Base-by-base conservation (phyloP, 2,888 invertebrate species). In the Clistopyga incitator region DNA sequence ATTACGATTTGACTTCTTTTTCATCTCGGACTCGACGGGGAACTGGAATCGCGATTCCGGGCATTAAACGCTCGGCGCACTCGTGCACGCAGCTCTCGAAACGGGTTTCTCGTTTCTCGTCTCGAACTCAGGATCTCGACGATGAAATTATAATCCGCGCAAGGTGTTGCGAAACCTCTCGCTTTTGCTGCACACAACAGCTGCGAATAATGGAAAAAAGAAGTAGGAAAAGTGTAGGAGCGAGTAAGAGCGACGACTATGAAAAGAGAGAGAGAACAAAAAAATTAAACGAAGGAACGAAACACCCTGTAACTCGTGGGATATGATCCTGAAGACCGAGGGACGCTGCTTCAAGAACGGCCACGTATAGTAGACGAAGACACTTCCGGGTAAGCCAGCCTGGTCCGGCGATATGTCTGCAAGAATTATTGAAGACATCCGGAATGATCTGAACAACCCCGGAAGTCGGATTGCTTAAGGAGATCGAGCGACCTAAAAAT, bases 81-180 rank as follows among this genome's bases (percentile, higher is more conserved):
- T 59, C 72, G 72, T 54, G 72, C 47, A 54, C 72, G 15, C 71
- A 45, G 72, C 59, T 59, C 65, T 77, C 59, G 68, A 70, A 78
- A 78, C 77, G 68, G 68, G 77, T 78, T 78, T 78, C 77, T 78
- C 68, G 59, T 61, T 78, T 78, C 77, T 78, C 59, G 68, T 78
- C 77, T 78, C 56, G 68, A 59, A 61, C 67, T 29, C 77, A 47
- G 68, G 47, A 54, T 45, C 47, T 78, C 68, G 34, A 70, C 78
- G 78, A 78, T 78, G 61, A 78, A 68, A 78, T 78, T 78, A 78
- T 78, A 68, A 78, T 78, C 68, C 77, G 13, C 68, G 59, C 72
- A 59, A 78, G 68, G 68, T 72, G 68, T 78, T 78, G 68, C 50
- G 68, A 59, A 78, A 78, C 56, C 59, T 78, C 59, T 72, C 59